A percentile compares a stretch with the other conserved stretches of the same genome.
Conservation (phyloP, 2,797 vertebrate genomes). For the Cossypha dichroa region DNA sequence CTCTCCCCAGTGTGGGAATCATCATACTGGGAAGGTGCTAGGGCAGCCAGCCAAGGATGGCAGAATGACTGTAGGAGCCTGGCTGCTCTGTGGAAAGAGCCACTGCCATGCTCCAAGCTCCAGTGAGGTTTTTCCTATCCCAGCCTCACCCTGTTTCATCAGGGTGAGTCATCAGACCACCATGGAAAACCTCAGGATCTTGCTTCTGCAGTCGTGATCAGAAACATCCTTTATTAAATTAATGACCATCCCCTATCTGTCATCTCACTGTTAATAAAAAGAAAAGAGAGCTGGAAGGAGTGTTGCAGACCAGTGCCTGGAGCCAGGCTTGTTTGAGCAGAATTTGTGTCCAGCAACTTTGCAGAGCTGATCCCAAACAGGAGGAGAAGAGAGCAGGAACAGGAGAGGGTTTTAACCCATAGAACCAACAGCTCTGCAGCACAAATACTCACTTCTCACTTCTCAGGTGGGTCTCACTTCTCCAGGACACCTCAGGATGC, state of each 20-base stretch:
- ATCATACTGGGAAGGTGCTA: background rate
- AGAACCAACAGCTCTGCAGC: background rate
- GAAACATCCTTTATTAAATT: conserved; percentile 45
- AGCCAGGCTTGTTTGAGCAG: background rate
- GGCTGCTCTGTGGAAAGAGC: background rate
- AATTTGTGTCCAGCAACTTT: background rate
- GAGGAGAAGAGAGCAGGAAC: background rate
- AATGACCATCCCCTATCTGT: background rate
- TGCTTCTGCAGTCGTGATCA: conserved; percentile 15
- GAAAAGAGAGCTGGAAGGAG: conserved; percentile 72
- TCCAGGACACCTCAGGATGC: fast-evolving
- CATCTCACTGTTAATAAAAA: conserved; percentile 78
- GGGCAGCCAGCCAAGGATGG: background rate
- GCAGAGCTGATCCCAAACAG: background rate
- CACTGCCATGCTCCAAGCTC: background rate
- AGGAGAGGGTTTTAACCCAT: background rate
- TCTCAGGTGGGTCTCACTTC: background rate
- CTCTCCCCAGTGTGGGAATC: background rate
- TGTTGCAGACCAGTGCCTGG: background rate
- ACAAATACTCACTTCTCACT: background rate
- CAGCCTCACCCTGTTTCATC: conserved; percentile 44
- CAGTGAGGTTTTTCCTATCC: conserved; percentile 34
- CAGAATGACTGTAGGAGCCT: background rate
- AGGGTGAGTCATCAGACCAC: conserved; percentile 54
- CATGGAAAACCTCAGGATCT: conserved; percentile 15